phyloP scores from a whole-genome alignment of 2,888 invertebrate genomes.

The Trichopoda pennipes region DNA sequence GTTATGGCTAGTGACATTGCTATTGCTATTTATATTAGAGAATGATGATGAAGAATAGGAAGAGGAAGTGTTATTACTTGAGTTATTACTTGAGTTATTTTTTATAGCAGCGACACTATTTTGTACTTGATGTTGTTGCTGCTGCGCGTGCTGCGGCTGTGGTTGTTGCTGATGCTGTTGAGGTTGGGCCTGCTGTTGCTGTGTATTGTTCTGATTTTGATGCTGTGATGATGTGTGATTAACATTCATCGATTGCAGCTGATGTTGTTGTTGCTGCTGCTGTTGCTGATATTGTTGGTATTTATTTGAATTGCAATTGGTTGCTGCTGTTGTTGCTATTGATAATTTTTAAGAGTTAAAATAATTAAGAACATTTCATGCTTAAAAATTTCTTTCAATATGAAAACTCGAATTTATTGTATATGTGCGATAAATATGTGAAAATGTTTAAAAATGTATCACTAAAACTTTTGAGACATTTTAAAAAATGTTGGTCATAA shows the following conservation, averaged over 20 bases:
- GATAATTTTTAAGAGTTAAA: slow-evolving; percentile 37
- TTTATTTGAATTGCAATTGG: slow-evolving; percentile 81
- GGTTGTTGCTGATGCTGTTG: slow-evolving; percentile 58
- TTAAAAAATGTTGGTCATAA: no score
- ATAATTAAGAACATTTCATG: slow-evolving; percentile 34
- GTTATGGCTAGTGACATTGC: slow-evolving; percentile 71
- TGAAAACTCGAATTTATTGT: no score
- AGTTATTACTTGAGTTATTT: slow-evolving; percentile 69
- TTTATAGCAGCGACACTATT: slow-evolving; percentile 69
- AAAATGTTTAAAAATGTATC: no score
- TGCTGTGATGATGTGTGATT: slow-evolving; percentile 61
- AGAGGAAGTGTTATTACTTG: slow-evolving; percentile 51
- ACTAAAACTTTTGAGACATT: no score
- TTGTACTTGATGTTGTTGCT: slow-evolving; percentile 68
- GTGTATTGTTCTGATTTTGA: slow-evolving; percentile 63
- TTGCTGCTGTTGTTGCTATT: slow-evolving; percentile 79
- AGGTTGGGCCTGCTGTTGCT: slow-evolving; percentile 71
- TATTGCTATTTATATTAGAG: slow-evolving; percentile 61
- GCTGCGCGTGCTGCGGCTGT: slow-evolving; percentile 76
- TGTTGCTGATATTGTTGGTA: slow-evolving; percentile 72
- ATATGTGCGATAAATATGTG: no score
- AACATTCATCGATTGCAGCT: slow-evolving; percentile 66
- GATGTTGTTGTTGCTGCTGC: slow-evolving; percentile 69
- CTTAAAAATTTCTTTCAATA: neutral
- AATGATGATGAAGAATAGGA: slow-evolving; percentile 56